These are phyloP conservation scores for Aythya baeri DNA, from an alignment of 2,113 vertebrate species.

Conservation along the genomic window DNA sequence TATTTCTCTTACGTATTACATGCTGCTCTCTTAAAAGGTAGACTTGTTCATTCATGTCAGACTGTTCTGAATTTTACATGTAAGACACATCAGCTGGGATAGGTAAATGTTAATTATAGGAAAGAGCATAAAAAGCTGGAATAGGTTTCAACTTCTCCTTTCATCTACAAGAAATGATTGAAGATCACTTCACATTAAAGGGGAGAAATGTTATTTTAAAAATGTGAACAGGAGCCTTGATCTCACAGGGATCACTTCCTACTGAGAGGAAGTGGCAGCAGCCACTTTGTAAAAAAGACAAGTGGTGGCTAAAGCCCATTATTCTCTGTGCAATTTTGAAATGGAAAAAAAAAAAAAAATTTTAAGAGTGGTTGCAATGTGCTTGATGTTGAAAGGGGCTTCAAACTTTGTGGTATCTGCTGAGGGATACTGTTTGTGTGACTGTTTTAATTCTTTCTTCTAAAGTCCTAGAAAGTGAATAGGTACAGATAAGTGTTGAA, in stretches of 20 bases:
- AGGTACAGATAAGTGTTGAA: not conserved
- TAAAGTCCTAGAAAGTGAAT: not conserved
- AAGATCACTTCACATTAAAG: constrained; percentile 31
- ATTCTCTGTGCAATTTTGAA: not conserved
- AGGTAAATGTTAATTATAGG: constrained; percentile 54
- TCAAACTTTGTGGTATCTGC: not conserved
- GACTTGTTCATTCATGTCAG: constrained; percentile 25
- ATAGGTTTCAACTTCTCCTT: constrained; percentile 6
- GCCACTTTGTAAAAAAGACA: constrained; percentile 32
- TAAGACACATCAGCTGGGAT: not conserved
- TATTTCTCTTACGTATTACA: not conserved
- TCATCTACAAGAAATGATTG: constrained; percentile 19
- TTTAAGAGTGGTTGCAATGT: not conserved
- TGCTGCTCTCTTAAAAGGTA: not conserved
- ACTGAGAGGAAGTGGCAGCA: constrained; percentile 20
- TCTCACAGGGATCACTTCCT: constrained; percentile 25
- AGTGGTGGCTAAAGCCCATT: not conserved
- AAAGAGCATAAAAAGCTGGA: constrained; percentile 21
- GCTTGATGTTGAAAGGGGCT: not conserved
- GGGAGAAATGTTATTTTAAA: constrained; percentile 43
- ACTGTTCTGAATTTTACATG: not conserved
- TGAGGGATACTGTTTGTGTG: not conserved
- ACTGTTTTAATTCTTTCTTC: not conserved
- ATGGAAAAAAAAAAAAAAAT: not conserved
- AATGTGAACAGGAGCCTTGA: constrained; percentile 6